Conservation (phyloP, 1,140 invertebrate species). For the Ctenoplectra terminalis region DNA sequence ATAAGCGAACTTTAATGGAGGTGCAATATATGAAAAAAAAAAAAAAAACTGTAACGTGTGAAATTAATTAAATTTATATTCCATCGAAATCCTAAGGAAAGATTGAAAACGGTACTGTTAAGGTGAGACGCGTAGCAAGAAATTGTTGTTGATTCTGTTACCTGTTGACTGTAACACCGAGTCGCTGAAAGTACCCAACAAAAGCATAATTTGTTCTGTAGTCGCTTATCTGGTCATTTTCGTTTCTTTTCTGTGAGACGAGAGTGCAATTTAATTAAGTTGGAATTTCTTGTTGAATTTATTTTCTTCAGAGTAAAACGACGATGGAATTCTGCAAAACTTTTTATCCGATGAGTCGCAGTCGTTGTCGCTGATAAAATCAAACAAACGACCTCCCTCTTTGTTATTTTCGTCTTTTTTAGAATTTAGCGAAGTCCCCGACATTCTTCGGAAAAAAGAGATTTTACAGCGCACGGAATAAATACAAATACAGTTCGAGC, state of each 20-base stretch:
- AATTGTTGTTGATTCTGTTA: neutral
- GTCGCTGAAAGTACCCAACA: neutral
- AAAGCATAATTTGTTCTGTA: neutral
- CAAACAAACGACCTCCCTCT: neutral
- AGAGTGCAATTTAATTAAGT: slow-evolving; percentile 32
- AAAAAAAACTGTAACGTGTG: neutral
- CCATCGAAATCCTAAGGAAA: neutral
- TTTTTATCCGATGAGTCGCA: neutral
- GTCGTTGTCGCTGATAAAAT: neutral
- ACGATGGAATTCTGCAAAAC: neutral
- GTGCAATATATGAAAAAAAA: too few species aligned
- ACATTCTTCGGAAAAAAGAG: neutral
- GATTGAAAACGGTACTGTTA: neutral
- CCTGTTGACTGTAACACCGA: neutral
- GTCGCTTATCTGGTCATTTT: neutral
- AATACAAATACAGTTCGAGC: neutral
- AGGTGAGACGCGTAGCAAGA: neutral
- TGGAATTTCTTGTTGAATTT: neutral
- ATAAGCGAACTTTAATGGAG: neutral
- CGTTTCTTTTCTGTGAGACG: neutral
- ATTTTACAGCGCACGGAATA: neutral
- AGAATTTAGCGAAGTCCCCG: too few species aligned
- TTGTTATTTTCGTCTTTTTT: too few species aligned
- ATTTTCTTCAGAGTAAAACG: slow-evolving; percentile 29
- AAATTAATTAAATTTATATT: neutral